Percentiles rank a stretch among this genome's conserved stretches.
These are phyloP conservation scores for Gobius niger DNA, from an alignment of 2,113 vertebrate species.

Conservation along the genomic window DNA sequence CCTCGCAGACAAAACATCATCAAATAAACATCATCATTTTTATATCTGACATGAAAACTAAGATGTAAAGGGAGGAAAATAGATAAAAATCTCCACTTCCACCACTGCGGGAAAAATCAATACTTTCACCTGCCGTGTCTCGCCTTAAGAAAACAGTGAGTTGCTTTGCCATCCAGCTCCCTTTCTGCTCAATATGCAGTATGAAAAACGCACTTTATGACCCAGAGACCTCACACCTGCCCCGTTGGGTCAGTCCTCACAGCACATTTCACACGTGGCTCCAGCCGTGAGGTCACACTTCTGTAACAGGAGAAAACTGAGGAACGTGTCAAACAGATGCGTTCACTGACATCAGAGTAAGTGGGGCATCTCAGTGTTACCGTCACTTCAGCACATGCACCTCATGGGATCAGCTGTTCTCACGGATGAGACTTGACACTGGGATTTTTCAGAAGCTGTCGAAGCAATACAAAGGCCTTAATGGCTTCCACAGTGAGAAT, in stretches of 20 bases:
- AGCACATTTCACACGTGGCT: background rate
- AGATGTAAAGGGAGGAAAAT: too few relatives aligned
- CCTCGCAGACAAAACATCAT: too few relatives aligned
- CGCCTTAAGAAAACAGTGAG: too few relatives aligned
- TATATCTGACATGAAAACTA: too few relatives aligned
- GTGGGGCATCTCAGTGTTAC: background rate
- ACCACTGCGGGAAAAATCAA: too few relatives aligned
- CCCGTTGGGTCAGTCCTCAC: background rate
- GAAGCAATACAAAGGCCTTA: background rate
- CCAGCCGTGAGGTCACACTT: slow-evolving; percentile 1
- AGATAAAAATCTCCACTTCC: too few relatives aligned
- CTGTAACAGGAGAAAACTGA: background rate
- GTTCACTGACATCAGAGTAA: background rate
- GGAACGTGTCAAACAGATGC: background rate
- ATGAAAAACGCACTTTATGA: too few relatives aligned
- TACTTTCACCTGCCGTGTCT: too few relatives aligned
- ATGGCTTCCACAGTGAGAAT: background rate
- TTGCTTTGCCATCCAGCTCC: too few relatives aligned
- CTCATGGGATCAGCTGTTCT: background rate
- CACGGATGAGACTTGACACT: background rate
- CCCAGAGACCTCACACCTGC: slow-evolving; percentile 17
- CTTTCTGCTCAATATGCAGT: too few relatives aligned
- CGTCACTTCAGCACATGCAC: background rate
- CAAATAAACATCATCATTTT: too few relatives aligned
- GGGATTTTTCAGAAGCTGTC: slow-evolving; percentile 6